phyloP scores from a whole-genome alignment of 2,797 vertebrate genomes.

The Botia kubotai region DNA sequence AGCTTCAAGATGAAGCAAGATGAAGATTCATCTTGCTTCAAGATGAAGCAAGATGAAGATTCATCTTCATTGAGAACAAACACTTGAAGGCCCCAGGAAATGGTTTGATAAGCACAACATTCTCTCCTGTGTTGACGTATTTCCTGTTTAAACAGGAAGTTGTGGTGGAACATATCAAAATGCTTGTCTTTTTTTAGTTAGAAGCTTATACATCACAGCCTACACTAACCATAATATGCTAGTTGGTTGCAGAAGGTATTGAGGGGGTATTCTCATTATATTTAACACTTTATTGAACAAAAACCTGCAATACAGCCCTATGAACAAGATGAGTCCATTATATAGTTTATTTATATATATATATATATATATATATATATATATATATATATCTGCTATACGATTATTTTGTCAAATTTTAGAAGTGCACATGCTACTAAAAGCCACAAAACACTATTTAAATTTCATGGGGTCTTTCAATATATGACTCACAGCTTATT shows the following conservation, averaged over 20 bases:
- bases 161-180: neutral
- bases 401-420: no score
- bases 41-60: no score
- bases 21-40: neutral
- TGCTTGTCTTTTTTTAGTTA: neutral
- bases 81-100: neutral
- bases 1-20: no score
- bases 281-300: neutral
- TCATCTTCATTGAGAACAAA: neutral
- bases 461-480: no score
- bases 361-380: no score
- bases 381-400: no score
- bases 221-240: neutral
- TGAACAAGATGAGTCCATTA: neutral
- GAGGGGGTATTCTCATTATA: neutral
- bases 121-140: neutral
- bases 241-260: neutral
- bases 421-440: no score
- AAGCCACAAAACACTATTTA: no score
- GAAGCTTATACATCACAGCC: neutral
- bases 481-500: no score
- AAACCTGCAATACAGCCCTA: neutral
- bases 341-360: no score
- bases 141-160: constrained; percentile 4
- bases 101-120: neutral